Percentiles rank a stretch among this genome's conserved stretches.
Evolutionary conservation across 1,140 invertebrate genomes (phyloP).

Genomic region (Eueides isabella): DNA sequence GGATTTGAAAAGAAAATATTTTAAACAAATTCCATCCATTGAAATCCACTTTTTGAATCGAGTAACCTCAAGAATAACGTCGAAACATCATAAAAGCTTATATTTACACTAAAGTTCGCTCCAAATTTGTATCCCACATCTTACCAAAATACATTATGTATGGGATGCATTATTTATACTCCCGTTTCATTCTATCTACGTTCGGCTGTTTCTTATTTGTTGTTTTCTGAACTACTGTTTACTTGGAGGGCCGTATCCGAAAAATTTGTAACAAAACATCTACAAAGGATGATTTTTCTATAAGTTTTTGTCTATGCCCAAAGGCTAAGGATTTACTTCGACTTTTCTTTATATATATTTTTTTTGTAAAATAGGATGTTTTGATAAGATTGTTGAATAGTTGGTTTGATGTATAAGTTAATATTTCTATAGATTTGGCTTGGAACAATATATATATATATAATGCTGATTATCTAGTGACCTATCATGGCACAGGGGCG

Average conservation of each 20-base stretch:
- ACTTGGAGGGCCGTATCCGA: slow-evolving; percentile 29
- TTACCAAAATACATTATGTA: slow-evolving; percentile 48
- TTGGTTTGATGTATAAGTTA: neutral
- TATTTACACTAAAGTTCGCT: slow-evolving; percentile 19
- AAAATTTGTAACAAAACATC: slow-evolving; percentile 18
- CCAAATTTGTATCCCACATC: slow-evolving; percentile 38
- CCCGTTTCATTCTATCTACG: slow-evolving; percentile 40
- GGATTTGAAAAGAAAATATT: neutral
- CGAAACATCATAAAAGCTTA: slow-evolving; percentile 2
- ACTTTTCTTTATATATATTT: neutral
- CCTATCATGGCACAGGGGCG: neutral
- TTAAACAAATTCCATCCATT: neutral
- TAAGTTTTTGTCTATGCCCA: slow-evolving; percentile 5
- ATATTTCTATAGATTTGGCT: neutral
- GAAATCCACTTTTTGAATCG: neutral
- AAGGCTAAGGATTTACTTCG: neutral
- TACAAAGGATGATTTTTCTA: slow-evolving; percentile 20
- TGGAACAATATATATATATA: neutral
- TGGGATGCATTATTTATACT: slow-evolving; percentile 50
- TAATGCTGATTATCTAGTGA: neutral
- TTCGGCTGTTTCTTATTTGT: slow-evolving; percentile 39
- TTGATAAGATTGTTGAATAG: neutral
- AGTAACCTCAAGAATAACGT: neutral
- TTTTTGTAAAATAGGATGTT: neutral
- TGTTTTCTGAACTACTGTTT: slow-evolving; percentile 36